Conservation (phyloP, 2,113 vertebrate species). For the Phalacrocorax aristotelis region DNA sequence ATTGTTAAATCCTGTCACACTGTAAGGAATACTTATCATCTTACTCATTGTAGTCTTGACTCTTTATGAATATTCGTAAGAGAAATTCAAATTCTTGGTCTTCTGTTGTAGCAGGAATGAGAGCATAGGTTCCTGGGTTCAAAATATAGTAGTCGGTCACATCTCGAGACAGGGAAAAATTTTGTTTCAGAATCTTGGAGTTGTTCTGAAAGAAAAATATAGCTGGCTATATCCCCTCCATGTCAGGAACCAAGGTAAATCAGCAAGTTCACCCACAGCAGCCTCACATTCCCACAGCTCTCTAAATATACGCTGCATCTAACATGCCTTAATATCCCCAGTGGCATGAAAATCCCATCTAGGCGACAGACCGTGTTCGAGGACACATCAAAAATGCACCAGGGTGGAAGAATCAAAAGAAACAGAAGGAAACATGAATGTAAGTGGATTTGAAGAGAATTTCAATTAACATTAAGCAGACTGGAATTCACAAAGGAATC, state of each 20-base stretch:
- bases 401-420: background rate
- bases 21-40: background rate
- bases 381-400: background rate
- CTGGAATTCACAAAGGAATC: background rate
- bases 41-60: slow-evolving; percentile 49
- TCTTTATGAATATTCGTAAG: slow-evolving; percentile 70
- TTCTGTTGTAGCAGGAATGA: background rate
- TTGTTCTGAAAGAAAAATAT: slow-evolving; percentile 32
- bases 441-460: background rate
- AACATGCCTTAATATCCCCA: background rate
- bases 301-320: background rate
- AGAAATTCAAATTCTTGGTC: slow-evolving; percentile 59
- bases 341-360: background rate
- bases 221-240: background rate
- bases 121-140: slow-evolving; percentile 63
- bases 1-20: background rate
- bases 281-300: background rate
- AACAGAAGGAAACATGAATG: background rate
- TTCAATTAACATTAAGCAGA: background rate
- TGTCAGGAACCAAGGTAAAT: slow-evolving; percentile 6
- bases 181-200: background rate
- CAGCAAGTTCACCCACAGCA: background rate
- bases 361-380: background rate
- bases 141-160: slow-evolving; percentile 42
- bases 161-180: background rate